A percentile compares a stretch with the other conserved stretches of the same genome.
phyloP scores from a whole-genome alignment of 2,113 vertebrate species.

The human region GRCh38 chr4:163559001-163559500 shows the following conservation, averaged over 20 bases:
- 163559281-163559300: background rate
- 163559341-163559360: background rate
- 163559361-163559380: background rate
- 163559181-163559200: slow-evolving; percentile 13
- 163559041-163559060: background rate
- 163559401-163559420: background rate
- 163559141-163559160: background rate
- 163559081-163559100: background rate
- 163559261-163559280: background rate
- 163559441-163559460: background rate
- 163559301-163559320: background rate
- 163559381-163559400: background rate
- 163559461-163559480: accelerated
- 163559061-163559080: background rate
- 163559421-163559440: background rate
- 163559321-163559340: background rate
- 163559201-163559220: background rate
- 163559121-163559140: background rate
- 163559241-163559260: background rate
- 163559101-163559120: background rate
- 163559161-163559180: background rate
- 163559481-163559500: accelerated
- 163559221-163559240: background rate
- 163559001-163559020: background rate
- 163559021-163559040: background rate